Base-by-base conservation (phyloP, 2,797 vertebrate species). In the Streptopelia turtur region DNA sequence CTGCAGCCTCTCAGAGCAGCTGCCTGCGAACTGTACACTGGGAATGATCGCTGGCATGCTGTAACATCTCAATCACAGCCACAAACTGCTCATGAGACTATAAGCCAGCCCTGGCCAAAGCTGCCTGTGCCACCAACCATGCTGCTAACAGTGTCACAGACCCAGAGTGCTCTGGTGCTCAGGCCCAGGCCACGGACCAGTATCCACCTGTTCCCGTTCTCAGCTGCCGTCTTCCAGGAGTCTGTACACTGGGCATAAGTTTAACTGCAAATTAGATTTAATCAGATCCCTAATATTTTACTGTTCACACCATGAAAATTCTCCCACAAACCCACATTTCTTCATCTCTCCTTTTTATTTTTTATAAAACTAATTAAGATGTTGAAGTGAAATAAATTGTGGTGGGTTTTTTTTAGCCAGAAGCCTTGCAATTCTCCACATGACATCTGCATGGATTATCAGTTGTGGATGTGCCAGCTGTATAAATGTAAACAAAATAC, bases 401-500 rank as follows among this genome's bases (percentile, higher is more conserved):
- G 59, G 30, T 23, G 16, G 8, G 1, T 6, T 16, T 52, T 3
- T 33, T 24, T 74, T 80, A 77, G 57, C 41, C 71, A 92, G 71
- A 93, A 95, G 81, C 16, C 13, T 91, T 85, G 68, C 33, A 91
- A n/a, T 95, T 90, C 86, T 71, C 56, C 60, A 76, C 18, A 60
- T 11, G 21, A 94, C 93, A 95, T 94, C 80, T 94, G 92, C 80
- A 70, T 33, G 43, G 89, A 28, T 80, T 94, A 94, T 79, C 90
- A 94, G 94, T 94, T 94, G 92, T 59, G 80, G 83, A 76, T 82
- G 81, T 74, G 88, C 35, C 95, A 96, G 90, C 90, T 95, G 95
- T 81, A 90, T 57, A 77, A 70, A 77, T 88, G 74, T 78, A 87
- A 89, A 92, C 59, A 92, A 93, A 95, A 79, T 37, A 60, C 66